Conservation (phyloP, 2,888 invertebrate species). For the Fragum whitleyi region DNA sequence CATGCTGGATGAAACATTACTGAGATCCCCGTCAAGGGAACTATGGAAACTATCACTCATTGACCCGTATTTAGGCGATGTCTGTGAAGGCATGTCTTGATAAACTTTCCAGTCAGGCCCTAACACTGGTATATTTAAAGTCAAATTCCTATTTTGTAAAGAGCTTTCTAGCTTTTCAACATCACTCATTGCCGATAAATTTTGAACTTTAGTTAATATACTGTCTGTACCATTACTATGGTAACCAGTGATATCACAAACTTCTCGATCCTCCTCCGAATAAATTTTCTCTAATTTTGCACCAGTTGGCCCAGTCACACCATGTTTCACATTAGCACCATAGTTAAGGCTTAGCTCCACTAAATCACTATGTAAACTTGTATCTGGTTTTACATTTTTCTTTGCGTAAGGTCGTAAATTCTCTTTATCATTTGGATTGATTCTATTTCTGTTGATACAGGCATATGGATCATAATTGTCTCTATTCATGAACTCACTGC, state of each 20-base stretch:
- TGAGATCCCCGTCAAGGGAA: constrained; percentile 35
- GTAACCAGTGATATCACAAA: constrained; percentile 74
- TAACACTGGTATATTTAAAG: constrained; percentile 59
- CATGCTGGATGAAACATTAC: constrained; percentile 32
- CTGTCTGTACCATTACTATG: constrained; percentile 42
- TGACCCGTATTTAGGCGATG: constrained; percentile 63
- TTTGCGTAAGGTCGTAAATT: constrained; percentile 44
- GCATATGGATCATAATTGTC: constrained; percentile 64
- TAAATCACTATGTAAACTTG: constrained; percentile 24
- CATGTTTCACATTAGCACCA: constrained; percentile 49
- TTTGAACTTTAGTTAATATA: constrained; percentile 36
- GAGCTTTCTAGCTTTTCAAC: constrained; percentile 44
- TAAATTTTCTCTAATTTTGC: constrained; percentile 63
- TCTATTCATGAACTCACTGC: constrained; percentile 79
- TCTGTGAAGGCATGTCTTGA: constrained; percentile 64
- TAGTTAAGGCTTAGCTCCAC: constrained; percentile 34
- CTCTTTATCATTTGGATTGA: constrained; percentile 52
- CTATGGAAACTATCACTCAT: constrained; percentile 60
- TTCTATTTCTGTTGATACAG: constrained; percentile 31
- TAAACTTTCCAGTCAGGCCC: constrained; percentile 64
- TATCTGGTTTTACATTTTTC: constrained; percentile 34
- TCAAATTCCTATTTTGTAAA: constrained; percentile 51
- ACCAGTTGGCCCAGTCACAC: constrained; percentile 37
- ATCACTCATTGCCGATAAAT: constrained; percentile 50
- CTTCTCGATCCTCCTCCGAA: constrained; percentile 79